Base-by-base conservation (phyloP, 2,888 invertebrate species). In the Drosophila phalerata region DNA sequence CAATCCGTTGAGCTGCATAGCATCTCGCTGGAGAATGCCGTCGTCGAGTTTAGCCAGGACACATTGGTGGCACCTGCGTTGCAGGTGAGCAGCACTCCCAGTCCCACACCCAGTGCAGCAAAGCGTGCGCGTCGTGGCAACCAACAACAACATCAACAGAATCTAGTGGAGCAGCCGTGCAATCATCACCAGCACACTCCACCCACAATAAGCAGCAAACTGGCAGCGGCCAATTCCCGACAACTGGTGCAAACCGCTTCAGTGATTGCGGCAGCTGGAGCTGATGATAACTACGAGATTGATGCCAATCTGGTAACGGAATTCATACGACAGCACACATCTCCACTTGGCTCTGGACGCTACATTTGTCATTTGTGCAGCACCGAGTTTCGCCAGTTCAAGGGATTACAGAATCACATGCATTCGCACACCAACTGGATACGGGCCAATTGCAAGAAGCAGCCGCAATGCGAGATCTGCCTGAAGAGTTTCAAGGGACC, bases 381-480 rank as follows among this genome's bases (percentile, higher is more conserved):
- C 55, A 94, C 94, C 75, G 95, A 95, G 90, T 95, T 95, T 85
- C 94, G 94, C 71, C 94, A 94, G 73, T 94, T 94, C 6, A 93
- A 94, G 52, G 95, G 95, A 93, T 91, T 95, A 10, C 94, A 94
- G 79, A 93, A 94, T 71, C 95, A 95, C 79, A 95, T 95, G 95
- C 91, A 94, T 19, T 94, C 94, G 0, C 95, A 95, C 75, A 93
- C 94, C 13, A 95, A 95, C 91, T 95, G 95, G 95, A 95, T 95
- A 77, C 81, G 93, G 79, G 95, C 95, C 0, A 95, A 95, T 73
- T 95, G 95, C 90, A 95, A 95, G 92, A 94, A 94, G 83, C 94
- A 94, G 22, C 95, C 95, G 1, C 94, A 94, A 91, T 95, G 95
- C 83, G 93, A 93, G 15, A 94, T 95, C 47, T 95, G 95, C 71